These are phyloP conservation scores for Potamarius usumacintae DNA, from an alignment of 2,113 vertebrate genomes.

Conservation along the genomic window DNA sequence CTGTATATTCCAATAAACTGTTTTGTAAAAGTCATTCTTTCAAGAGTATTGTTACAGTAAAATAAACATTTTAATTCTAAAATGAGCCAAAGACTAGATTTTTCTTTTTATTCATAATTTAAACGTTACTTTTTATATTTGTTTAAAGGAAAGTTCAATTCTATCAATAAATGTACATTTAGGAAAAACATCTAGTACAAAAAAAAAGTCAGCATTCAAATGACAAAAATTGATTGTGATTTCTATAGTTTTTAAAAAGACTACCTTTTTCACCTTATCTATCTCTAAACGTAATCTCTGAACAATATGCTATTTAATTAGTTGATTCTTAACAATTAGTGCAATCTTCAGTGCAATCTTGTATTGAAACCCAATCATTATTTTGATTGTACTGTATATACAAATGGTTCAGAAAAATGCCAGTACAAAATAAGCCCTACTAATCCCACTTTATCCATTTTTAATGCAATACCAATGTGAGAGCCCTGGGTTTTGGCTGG, in stretches of 20 bases:
- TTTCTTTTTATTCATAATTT: too few relatives aligned
- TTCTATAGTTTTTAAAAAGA: background rate
- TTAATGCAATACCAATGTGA: background rate
- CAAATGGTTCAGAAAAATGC: background rate
- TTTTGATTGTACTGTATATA: background rate
- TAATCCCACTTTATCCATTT: background rate
- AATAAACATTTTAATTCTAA: background rate
- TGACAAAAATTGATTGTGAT: background rate
- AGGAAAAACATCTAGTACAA: background rate
- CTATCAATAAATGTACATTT: background rate
- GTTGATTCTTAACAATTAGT: background rate
- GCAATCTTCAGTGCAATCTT: background rate
- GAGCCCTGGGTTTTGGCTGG: background rate
- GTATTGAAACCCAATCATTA: background rate
- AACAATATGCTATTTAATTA: background rate
- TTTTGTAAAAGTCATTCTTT: too few relatives aligned
- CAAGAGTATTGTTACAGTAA: too few relatives aligned
- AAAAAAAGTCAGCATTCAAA: background rate
- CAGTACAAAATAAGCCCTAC: background rate
- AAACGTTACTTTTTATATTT: too few relatives aligned
- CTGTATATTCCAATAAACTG: background rate
- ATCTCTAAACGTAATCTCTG: background rate
- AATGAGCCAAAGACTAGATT: background rate
- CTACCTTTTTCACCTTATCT: background rate
- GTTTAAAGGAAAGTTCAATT: too few relatives aligned